Base-by-base conservation (phyloP, 2,888 invertebrate genomes). In the Archaeoteleia sp. region DNA sequence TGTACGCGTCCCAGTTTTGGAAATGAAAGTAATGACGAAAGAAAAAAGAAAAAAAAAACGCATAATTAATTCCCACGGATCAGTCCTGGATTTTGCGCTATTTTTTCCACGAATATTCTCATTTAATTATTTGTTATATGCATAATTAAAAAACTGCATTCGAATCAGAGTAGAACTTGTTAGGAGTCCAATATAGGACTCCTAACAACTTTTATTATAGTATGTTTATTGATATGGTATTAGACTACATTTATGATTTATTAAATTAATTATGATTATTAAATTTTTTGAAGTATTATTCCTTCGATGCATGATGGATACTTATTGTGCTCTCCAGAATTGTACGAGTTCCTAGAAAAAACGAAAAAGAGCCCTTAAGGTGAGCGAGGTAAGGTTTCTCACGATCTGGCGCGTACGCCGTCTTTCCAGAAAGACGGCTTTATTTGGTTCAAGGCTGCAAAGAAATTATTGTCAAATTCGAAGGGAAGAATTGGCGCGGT, bases 361-460 rank as follows among this genome's bases (percentile, higher is more conserved):
- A 32, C 9, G 30, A 45, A 45, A 30, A 45, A 45, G 9, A 27
- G 15, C 25, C n/a, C n/a, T n/a, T n/a, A 49, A 68, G 58, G 68
- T 60, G 55, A 68, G 37, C 58, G 27, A 67, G 54, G 37, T 43
- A 43, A n/a, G n/a, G n/a, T n/a, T 53, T 60, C 55, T 45, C 66
- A 62, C 58, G 46, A 63, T 67, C 46, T 43, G 46, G 37, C 43
- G 29, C 43, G 54, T 43, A 34, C 45, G 54, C 46, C 46, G 60
- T 70, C 62, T 69, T 72, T 71, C 66, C 63, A 67, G 72, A 68
- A 68, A 68, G 62, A 62, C 66, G 62, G 69, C 67, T 72, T 65
- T 67, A 74, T 73, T 67, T 71, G 70, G 74, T 71, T 70, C 73
- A 74, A 74, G 74, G 74, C 46, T 65, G 48, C 25, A 17, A 54